phyloP scores from a whole-genome alignment of 2,888 invertebrate species.

The Melipona beecheii region DNA sequence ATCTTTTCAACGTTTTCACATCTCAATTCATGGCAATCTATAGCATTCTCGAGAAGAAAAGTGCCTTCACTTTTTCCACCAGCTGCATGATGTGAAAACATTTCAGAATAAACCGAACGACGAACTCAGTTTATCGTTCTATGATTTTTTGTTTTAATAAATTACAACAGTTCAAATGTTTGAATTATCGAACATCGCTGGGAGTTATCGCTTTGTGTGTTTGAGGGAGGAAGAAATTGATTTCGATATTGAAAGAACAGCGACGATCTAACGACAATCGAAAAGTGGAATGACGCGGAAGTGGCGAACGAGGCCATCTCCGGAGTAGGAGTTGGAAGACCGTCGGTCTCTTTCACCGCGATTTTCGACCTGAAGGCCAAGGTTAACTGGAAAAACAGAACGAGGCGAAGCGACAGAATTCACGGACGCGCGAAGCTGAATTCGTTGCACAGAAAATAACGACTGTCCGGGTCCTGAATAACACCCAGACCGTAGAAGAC shows the following conservation, averaged over 20 bases:
- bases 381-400: conserved; percentile 53
- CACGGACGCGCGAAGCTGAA: conserved; percentile 1
- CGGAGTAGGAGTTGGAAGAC: conserved; percentile 6
- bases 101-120: too few relatives aligned
- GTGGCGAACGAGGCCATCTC: not conserved
- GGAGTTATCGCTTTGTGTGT: too few relatives aligned
- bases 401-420: conserved; percentile 5
- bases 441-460: conserved; percentile 18
- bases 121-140: too few relatives aligned
- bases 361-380: conserved; percentile 49
- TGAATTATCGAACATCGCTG: too few relatives aligned
- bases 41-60: too few relatives aligned
- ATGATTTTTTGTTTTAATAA: too few relatives aligned
- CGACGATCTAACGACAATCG: not conserved
- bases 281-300: not conserved
- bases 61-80: too few relatives aligned
- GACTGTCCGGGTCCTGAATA: conserved; percentile 44
- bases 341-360: conserved; percentile 24
- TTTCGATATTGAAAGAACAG: fast-evolving
- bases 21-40: too few relatives aligned
- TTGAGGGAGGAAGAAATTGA: not conserved
- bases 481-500: conserved; percentile 70
- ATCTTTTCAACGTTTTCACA: too few relatives aligned
- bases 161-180: too few relatives aligned
- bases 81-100: too few relatives aligned